phyloP scores from a whole-genome alignment of 2,113 vertebrate species.

The Microcebus lehilahytsara region DNA sequence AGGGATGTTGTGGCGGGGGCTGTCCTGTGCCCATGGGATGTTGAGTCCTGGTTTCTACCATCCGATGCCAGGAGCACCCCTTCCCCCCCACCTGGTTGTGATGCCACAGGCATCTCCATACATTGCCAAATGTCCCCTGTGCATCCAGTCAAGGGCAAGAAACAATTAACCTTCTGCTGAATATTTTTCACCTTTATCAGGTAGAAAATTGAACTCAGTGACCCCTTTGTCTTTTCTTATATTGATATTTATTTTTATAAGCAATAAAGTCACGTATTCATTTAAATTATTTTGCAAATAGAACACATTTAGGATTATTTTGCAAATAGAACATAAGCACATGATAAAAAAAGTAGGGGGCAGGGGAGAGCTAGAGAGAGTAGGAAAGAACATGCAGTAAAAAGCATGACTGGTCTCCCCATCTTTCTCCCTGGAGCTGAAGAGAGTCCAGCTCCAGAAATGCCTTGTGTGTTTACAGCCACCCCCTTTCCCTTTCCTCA shows the following conservation, averaged over 20 bases:
- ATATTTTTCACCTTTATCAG: neutral
- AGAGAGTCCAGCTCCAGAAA: neutral
- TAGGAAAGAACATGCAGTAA: neutral
- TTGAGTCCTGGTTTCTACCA: neutral
- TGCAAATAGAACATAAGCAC: neutral
- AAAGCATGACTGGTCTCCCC: neutral
- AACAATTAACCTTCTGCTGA: neutral
- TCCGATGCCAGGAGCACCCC: neutral
- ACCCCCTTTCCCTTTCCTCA: neutral
- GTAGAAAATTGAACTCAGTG: neutral
- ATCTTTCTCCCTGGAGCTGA: neutral
- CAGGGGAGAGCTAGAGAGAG: too few relatives aligned
- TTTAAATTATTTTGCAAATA: neutral
- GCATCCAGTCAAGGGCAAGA: neutral
- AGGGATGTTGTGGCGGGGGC: neutral
- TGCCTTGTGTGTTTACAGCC: neutral
- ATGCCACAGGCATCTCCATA: neutral
- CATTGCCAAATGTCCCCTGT: neutral
- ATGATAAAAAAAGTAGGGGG: neutral
- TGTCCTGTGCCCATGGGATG: neutral
- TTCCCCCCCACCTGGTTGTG: neutral
- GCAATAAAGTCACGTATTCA: neutral
- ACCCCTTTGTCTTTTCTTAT: neutral
- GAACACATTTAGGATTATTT: neutral
- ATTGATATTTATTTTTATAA: neutral